Percentiles rank a stretch among this genome's conserved stretches.
Evolutionary conservation across 1,140 invertebrate species (phyloP).

Genomic region (Liolophura sinensis): DNA sequence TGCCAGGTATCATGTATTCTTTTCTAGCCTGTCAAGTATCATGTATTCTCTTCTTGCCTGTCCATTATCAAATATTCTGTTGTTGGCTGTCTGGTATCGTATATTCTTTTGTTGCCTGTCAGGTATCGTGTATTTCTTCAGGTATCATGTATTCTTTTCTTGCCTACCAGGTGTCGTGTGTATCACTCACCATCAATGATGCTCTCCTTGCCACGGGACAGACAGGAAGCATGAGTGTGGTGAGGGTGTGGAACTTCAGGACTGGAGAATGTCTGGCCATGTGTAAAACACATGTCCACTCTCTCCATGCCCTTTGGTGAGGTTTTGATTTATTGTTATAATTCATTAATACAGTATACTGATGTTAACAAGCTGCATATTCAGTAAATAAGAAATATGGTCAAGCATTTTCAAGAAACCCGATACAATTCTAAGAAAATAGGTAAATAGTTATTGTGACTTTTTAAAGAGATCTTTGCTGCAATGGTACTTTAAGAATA

Average conservation of each 20-base stretch:
- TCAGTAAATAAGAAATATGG: background rate
- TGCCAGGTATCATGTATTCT: no score
- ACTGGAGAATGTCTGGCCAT: conserved; percentile 52
- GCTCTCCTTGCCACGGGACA: conserved; percentile 55
- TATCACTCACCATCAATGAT: conserved; percentile 41
- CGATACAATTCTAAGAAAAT: background rate
- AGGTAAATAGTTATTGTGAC: background rate
- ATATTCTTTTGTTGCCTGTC: no score
- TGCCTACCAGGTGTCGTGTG: conserved; percentile 43
- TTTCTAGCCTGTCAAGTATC: no score
- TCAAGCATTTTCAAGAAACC: background rate
- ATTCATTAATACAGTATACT: background rate
- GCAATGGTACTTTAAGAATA: no score
- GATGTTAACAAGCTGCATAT: background rate
- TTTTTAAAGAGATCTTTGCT: no score
- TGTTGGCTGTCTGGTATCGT: no score
- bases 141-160: no score
- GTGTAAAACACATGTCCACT: conserved; percentile 54
- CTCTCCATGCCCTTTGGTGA: conserved; percentile 47
- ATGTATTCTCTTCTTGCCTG: no score
- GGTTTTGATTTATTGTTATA: background rate
- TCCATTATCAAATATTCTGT: no score
- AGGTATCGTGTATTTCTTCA: no score
- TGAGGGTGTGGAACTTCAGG: conserved; percentile 55
- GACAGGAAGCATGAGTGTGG: conserved; percentile 51